A percentile compares a stretch with the other conserved stretches of the same genome.
Evolutionary conservation across 2,113 vertebrate genomes (phyloP).

Genomic region (Eublepharis macularius): DNA sequence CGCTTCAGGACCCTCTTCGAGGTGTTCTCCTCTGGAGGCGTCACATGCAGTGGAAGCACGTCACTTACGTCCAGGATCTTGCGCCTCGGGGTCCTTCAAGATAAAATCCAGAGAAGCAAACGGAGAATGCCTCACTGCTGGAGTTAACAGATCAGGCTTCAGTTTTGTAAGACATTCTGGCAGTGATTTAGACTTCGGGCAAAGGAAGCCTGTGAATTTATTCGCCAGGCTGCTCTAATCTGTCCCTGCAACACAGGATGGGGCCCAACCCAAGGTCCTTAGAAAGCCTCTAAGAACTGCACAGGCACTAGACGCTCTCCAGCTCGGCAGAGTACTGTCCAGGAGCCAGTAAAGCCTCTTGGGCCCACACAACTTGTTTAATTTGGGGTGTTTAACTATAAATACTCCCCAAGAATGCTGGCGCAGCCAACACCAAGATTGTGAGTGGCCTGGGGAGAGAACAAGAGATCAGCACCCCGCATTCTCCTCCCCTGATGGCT

Average conservation of each 20-base stretch:
- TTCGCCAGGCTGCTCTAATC: background rate
- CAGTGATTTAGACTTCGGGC: too few species aligned
- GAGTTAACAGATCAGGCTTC: too few species aligned
- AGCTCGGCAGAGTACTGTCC: too few species aligned
- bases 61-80: constrained; percentile 48
- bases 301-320: too few species aligned
- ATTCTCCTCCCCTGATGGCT: background rate
- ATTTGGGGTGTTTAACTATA: background rate
- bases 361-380: too few species aligned
- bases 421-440: background rate
- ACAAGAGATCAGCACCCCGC: background rate
- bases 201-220: too few species aligned
- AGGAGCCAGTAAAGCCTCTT: too few species aligned
- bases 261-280: too few species aligned
- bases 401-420: background rate
- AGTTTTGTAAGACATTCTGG: background rate
- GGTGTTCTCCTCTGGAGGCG: constrained; percentile 26
- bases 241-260: background rate
- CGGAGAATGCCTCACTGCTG: background rate
- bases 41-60: constrained; percentile 54
- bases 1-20: constrained; percentile 74
- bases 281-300: too few species aligned
- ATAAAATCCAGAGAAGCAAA: fast-evolving
- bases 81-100: background rate
- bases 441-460: background rate